These are phyloP conservation scores for Eulemur rubriventer DNA, from an alignment of 2,797 vertebrate genomes.

Conservation along the genomic window DNA sequence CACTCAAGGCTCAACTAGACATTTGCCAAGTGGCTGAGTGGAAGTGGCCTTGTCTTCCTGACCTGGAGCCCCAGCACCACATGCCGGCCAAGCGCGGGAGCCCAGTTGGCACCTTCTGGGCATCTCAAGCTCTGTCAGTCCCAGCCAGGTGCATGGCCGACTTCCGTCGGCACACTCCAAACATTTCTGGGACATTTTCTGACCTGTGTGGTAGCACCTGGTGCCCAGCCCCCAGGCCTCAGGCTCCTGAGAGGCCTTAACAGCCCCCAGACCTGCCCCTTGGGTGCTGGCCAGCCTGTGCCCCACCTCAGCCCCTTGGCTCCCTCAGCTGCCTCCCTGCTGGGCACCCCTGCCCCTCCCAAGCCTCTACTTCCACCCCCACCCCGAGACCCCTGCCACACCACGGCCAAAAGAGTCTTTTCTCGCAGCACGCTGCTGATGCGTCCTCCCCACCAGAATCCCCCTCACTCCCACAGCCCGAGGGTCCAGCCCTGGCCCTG, in stretches of 20 bases:
- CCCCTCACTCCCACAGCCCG: neutral
- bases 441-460: too few relatives aligned
- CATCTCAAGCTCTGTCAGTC: neutral
- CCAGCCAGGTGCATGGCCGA: neutral
- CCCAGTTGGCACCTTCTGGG: too few relatives aligned
- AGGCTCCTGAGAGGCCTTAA: neutral
- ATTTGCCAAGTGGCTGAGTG: neutral
- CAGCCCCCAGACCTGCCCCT: neutral
- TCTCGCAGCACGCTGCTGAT: accelerated
- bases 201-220: neutral
- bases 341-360: too few relatives aligned
- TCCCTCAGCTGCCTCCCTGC: neutral
- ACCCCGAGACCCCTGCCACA: accelerated
- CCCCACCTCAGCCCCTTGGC: neutral
- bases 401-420: neutral
- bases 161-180: neutral
- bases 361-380: neutral
- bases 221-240: neutral
- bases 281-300: neutral
- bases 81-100: accelerated
- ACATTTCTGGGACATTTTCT: neutral
- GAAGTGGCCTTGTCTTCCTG: neutral
- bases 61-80: neutral
- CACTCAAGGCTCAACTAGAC: neutral
- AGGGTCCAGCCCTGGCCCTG: too few relatives aligned